Conservation (phyloP, 35 echinoderm and acorn worm genomes). For the Heliocidaris tuberculata region DNA sequence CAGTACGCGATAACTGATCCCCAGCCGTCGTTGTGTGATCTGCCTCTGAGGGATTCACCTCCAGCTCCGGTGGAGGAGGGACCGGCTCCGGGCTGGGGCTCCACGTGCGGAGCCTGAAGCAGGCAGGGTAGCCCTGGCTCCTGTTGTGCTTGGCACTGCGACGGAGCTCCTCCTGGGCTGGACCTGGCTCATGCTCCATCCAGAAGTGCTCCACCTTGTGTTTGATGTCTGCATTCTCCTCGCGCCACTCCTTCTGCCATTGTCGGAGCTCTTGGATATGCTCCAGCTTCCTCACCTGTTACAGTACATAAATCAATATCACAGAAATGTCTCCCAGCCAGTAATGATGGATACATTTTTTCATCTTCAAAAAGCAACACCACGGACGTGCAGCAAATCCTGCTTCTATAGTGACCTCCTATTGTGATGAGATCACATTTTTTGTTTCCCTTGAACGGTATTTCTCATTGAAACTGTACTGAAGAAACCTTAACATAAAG, state of each 20-base stretch:
- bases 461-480: no score
- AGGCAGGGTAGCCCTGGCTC: slow-evolving; percentile 78
- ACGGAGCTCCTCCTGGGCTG: slow-evolving; percentile 63
- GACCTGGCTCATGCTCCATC: slow-evolving; percentile 91
- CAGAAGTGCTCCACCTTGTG: slow-evolving; percentile 95
- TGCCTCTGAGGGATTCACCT: background rate
- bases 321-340: no score
- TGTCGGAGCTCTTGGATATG: slow-evolving; percentile 84
- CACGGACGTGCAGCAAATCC: no score
- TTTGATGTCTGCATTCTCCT: slow-evolving; percentile 94
- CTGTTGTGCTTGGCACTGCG: slow-evolving; percentile 60
- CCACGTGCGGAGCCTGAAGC: slow-evolving; percentile 75
- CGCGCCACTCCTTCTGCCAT: slow-evolving; percentile 93
- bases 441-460: no score
- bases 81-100: slow-evolving; percentile 67
- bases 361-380: no score
- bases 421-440: no score
- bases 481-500: no score
- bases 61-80: slow-evolving; percentile 9
- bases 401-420: no score
- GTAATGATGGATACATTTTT: no score
- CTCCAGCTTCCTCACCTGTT: slow-evolving; percentile 74
- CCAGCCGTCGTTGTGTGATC: background rate
- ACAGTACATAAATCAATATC: background rate
- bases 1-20: background rate